Evolutionary conservation across 2,113 vertebrate species (phyloP).

Genomic region (Haemorhous mexicanus): DNA sequence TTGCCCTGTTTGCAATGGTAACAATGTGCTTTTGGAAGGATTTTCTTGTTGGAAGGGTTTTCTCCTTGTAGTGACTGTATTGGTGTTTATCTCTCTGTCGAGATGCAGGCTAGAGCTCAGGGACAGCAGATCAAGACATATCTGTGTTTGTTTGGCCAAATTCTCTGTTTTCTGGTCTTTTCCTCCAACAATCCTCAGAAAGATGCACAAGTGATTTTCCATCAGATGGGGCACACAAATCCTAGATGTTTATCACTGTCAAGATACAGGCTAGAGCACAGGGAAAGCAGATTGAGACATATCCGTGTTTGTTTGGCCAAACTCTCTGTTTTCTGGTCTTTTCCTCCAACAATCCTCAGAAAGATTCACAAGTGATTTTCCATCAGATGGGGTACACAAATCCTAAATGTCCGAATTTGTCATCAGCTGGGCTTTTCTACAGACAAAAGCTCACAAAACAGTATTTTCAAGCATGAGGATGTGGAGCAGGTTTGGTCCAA

Average conservation of each 20-base stretch:
- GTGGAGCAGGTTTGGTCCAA: neutral
- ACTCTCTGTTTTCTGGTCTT: neutral
- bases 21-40: neutral
- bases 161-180: too few species aligned
- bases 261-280: too few species aligned
- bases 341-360: neutral
- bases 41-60: neutral
- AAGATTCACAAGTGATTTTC: neutral
- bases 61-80: rapidly evolving
- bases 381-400: rapidly evolving
- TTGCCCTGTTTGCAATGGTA: neutral
- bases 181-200: too few species aligned
- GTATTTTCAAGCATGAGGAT: neutral
- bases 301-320: neutral
- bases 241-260: neutral
- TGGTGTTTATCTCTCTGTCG: neutral
- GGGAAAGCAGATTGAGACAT: too few species aligned
- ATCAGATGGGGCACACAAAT: too few species aligned
- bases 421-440: neutral
- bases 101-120: neutral
- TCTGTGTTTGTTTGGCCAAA: too few species aligned
- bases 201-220: too few species aligned
- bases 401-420: neutral
- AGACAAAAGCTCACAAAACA: neutral
- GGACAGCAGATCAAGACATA: neutral